Conservation (phyloP, 2,888 invertebrate species). For the Athalia rosae region DNA sequence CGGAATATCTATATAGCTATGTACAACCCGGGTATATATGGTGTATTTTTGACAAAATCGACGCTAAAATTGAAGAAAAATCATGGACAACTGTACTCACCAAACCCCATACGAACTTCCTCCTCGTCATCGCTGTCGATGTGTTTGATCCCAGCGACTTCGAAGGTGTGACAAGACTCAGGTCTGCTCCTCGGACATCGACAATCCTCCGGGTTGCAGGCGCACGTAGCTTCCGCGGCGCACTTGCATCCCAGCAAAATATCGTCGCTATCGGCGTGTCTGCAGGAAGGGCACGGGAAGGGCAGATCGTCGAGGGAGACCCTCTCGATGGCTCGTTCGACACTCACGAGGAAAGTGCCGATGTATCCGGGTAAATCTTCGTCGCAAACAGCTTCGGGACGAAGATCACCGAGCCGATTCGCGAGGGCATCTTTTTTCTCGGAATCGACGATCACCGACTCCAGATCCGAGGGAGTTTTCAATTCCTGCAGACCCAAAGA, state of each 20-base stretch:
- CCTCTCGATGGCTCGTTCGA: conserved; percentile 82
- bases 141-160: conserved; percentile 82
- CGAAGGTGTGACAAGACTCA: conserved; percentile 78
- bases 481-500: conserved; percentile 64
- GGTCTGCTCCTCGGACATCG: conserved; percentile 61
- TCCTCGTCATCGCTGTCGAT: conserved; percentile 85
- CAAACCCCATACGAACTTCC: conserved; percentile 74
- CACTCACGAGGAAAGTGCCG: conserved; percentile 80
- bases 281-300: conserved; percentile 77
- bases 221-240: conserved; percentile 64
- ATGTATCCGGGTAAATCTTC: conserved; percentile 79
- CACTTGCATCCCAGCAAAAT: conserved; percentile 70
- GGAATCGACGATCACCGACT: conserved; percentile 46
- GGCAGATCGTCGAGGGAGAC: conserved; percentile 81
- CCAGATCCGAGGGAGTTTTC: conserved; percentile 65
- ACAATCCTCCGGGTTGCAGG: conserved; percentile 61
- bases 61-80: neutral
- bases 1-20: too few relatives aligned
- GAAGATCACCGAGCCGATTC: conserved; percentile 20
- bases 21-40: too few relatives aligned
- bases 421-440: conserved; percentile 49
- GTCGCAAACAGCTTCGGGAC: conserved; percentile 65
- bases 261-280: conserved; percentile 71
- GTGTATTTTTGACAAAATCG: too few relatives aligned
- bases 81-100: conserved; percentile 58